Percentiles rank a stretch among this genome's conserved stretches.
These are phyloP conservation scores for Catamblyrhynchus diadema DNA, from an alignment of 2,797 vertebrate genomes.

Conservation along the genomic window DNA sequence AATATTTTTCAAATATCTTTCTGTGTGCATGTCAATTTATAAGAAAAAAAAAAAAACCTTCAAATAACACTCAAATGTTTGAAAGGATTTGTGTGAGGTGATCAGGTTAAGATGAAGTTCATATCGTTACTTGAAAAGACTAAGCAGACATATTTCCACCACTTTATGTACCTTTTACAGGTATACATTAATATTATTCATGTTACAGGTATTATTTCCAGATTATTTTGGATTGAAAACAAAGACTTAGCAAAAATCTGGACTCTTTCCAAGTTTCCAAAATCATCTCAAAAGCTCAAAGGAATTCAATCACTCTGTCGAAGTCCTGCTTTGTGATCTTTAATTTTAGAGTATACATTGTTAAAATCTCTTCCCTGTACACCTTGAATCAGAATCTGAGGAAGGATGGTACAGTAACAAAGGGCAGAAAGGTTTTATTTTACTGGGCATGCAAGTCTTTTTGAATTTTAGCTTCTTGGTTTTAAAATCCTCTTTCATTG, in stretches of 20 bases:
- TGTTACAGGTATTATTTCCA: slow-evolving; percentile 37
- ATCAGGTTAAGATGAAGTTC: not conserved
- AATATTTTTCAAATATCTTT: not conserved
- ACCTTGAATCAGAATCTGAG: not conserved
- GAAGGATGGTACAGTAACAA: not conserved
- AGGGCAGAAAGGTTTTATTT: slow-evolving; percentile 1
- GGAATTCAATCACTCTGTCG: not conserved
- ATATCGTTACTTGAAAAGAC: not conserved
- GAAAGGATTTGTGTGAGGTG: not conserved
- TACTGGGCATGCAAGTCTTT: not conserved
- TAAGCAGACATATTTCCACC: not conserved
- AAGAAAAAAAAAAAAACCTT: fast-evolving
- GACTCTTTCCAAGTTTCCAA: slow-evolving; percentile 38
- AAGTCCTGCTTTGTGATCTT: not conserved
- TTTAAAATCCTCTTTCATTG: not conserved
- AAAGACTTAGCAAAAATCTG: slow-evolving; percentile 38
- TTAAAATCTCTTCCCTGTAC: not conserved
- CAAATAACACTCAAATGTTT: not conserved
- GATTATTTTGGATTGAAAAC: slow-evolving; percentile 49
- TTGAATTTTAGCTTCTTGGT: not conserved
- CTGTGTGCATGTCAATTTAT: fast-evolving
- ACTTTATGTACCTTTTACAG: not conserved
- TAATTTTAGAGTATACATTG: not conserved
- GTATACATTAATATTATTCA: not conserved
- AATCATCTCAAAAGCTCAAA: not conserved